Evolutionary conservation across 2,113 vertebrate genomes (phyloP).

Genomic region (Neotragus moschatus): DNA sequence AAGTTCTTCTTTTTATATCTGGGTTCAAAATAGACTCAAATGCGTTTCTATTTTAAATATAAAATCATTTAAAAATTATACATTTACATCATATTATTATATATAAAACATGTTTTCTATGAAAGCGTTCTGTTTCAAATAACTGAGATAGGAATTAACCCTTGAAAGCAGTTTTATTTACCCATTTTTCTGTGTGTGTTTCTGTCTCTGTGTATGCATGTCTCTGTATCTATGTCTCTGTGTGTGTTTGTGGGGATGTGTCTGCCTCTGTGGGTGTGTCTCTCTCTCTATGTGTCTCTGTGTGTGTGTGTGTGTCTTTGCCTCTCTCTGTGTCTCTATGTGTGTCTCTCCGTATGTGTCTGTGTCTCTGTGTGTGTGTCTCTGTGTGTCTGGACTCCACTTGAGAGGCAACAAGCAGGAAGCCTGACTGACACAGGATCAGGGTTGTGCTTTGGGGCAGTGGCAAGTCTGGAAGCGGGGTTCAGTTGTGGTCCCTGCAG

Average conservation of each 20-base stretch:
- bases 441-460: not conserved
- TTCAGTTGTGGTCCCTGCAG: not conserved
- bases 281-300: not conserved
- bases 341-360: not conserved
- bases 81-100: not conserved
- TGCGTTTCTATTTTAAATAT: not conserved
- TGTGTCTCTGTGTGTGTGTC: not conserved
- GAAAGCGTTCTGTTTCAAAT: not conserved
- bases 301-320: not conserved
- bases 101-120: not conserved
- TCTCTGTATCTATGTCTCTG: not conserved
- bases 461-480: not conserved
- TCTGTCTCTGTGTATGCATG: not conserved
- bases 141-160: not conserved
- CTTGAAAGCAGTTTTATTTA: not conserved
- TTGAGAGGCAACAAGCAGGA: not conserved
- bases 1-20: not conserved
- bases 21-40: not conserved
- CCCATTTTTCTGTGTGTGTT: not conserved
- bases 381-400: not conserved
- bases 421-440: not conserved
- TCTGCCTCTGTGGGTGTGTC: not conserved
- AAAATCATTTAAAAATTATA: not conserved
- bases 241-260: not conserved
- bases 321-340: not conserved